A percentile compares a stretch with the other conserved stretches of the same genome.
phyloP scores from a whole-genome alignment of 2,797 vertebrate species.

The Nothura maculosa region DNA sequence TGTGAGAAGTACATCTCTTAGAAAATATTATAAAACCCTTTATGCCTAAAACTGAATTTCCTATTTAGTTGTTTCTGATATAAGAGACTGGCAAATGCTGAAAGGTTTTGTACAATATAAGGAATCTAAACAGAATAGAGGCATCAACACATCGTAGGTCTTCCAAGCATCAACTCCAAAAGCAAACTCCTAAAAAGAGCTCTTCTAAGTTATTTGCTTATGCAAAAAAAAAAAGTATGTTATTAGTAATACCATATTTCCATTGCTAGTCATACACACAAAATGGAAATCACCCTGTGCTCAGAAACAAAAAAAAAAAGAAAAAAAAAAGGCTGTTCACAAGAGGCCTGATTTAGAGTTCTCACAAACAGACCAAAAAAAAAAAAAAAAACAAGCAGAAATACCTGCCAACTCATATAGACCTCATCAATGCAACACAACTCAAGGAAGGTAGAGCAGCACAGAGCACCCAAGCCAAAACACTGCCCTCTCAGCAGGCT shows the following conservation, averaged over 20 bases:
- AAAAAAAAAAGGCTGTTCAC: no score
- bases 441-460: background rate
- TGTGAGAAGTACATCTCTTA: no score
- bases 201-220: background rate
- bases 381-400: background rate
- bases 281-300: background rate
- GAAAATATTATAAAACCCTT: background rate
- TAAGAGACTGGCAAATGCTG: rapidly evolving
- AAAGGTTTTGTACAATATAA: background rate
- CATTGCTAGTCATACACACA: background rate
- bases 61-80: background rate
- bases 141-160: rapidly evolving
- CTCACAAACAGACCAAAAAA: background rate
- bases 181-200: rapidly evolving
- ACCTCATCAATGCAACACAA: background rate
- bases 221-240: background rate
- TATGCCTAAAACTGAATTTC: background rate
- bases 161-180: background rate
- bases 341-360: background rate
- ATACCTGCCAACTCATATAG: background rate
- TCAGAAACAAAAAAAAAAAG: background rate
- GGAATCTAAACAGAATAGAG: background rate
- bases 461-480: background rate
- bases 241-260: background rate
- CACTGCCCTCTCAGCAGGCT: background rate